These are phyloP conservation scores for Neoascia interrupta DNA, from an alignment of 2,888 invertebrate genomes.

Conservation along the genomic window DNA sequence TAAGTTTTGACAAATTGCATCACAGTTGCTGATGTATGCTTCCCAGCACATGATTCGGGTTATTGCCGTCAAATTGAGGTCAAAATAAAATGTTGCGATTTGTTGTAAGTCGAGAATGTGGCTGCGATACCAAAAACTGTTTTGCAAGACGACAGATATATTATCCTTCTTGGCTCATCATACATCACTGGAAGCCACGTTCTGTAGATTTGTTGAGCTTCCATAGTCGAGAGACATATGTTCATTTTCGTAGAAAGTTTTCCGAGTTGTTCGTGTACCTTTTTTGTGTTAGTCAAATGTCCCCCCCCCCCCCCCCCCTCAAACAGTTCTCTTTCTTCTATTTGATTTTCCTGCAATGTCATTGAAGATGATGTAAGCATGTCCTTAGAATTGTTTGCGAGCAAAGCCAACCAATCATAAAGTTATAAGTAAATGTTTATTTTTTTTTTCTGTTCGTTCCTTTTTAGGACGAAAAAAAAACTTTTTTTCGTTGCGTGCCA, in stretches of 20 bases:
- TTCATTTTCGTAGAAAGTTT: constrained; percentile 32
- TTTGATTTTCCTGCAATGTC: constrained; percentile 44
- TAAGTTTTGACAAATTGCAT: constrained; percentile 64
- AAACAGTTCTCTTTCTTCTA: constrained; percentile 3
- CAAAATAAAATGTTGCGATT: constrained; percentile 65
- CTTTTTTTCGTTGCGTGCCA: constrained; percentile 34
- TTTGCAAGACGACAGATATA: constrained; percentile 4
- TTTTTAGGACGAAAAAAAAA: not conserved
- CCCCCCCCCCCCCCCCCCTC: not conserved
- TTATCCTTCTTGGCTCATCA: constrained; percentile 12
- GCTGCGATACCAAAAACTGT: not conserved
- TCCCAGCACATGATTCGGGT: constrained; percentile 48
- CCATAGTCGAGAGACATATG: not conserved
- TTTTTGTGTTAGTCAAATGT: not conserved
- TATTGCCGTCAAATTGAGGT: constrained; percentile 67
- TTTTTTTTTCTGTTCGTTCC: constrained; percentile 1
- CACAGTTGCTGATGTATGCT: constrained; percentile 48
- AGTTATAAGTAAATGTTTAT: constrained; percentile 60
- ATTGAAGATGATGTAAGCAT: constrained; percentile 57
- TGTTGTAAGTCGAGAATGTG: constrained; percentile 21
- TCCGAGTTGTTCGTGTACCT: constrained; percentile 25
- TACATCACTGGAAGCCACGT: constrained; percentile 27
- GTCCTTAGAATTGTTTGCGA: constrained; percentile 41
- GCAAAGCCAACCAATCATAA: constrained; percentile 57
- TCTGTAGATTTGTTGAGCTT: constrained; percentile 19